Conservation (phyloP, 2,113 vertebrate genomes). For the Heterotilapia buettikoferi region DNA sequence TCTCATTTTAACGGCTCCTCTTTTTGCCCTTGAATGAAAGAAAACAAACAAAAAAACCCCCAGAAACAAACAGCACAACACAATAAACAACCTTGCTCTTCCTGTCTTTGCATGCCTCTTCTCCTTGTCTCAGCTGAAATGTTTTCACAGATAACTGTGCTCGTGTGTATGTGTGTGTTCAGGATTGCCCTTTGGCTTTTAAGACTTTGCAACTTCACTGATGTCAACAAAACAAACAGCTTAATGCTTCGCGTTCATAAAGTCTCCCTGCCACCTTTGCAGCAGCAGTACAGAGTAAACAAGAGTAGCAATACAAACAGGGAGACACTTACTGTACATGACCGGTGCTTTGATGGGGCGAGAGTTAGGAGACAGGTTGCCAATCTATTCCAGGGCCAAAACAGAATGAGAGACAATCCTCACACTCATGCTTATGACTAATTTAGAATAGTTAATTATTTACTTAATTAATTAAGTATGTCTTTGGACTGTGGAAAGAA, state of each 20-base stretch:
- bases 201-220: not conserved
- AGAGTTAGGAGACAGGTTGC: not conserved
- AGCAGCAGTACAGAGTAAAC: not conserved
- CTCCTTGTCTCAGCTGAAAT: not conserved
- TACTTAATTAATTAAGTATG: not conserved
- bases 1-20: not conserved
- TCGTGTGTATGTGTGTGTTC: not conserved
- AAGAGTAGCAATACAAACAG: not conserved
- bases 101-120: not conserved
- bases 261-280: not conserved
- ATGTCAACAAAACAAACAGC: constrained; percentile 1
- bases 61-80: not conserved
- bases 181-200: not conserved
- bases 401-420: not conserved
- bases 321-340: not conserved
- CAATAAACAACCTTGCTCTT: not conserved
- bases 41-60: fast-evolving
- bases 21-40: not conserved
- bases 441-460: not conserved
- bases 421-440: not conserved
- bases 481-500: not conserved
- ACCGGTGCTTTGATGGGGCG: not conserved
- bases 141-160: not conserved
- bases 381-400: not conserved
- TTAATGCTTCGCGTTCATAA: not conserved